Evolutionary conservation across 2,888 invertebrate species (phyloP).

Genomic region (Apeira syringaria): DNA sequence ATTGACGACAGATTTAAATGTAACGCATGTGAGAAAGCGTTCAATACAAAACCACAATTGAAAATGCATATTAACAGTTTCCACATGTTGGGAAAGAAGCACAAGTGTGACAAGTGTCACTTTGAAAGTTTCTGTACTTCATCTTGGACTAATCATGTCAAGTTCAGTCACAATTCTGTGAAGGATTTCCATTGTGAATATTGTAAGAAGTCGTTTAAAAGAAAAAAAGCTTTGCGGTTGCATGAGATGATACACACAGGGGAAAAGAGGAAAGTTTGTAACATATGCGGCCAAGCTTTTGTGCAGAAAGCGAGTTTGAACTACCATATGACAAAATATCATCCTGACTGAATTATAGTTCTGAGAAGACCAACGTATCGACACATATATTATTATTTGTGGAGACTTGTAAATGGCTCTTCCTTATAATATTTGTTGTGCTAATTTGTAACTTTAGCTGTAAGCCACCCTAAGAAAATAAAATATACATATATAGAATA

Average conservation of each 20-base stretch:
- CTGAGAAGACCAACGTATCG: too few relatives aligned
- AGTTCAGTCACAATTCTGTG: conserved; percentile 60
- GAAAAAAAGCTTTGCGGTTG: conserved; percentile 50
- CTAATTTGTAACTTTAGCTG: too few relatives aligned
- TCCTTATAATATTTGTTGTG: too few relatives aligned
- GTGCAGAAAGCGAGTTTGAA: conserved; percentile 71
- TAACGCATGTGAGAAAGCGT: conserved; percentile 60
- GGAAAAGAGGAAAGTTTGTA: conserved; percentile 61
- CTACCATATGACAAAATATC: conserved; percentile 71
- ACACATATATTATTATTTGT: too few relatives aligned
- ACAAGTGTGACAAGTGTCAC: conserved; percentile 59
- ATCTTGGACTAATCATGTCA: conserved; percentile 61
- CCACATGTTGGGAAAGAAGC: conserved; percentile 65
- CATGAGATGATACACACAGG: conserved; percentile 72
- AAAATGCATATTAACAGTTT: conserved; percentile 61
- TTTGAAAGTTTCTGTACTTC: conserved; percentile 54
- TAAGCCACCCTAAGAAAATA: too few relatives aligned
- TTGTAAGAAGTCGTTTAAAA: conserved; percentile 68
- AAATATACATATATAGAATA: too few relatives aligned
- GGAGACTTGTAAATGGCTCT: too few relatives aligned
- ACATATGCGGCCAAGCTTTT: conserved; percentile 64
- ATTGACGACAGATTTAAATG: conserved; percentile 64
- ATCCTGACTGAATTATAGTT: too few relatives aligned
- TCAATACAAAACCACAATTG: conserved; percentile 54
- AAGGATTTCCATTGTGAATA: conserved; percentile 67